These are phyloP conservation scores for Hydractinia symbiolongicarpus DNA, from an alignment of 30 jellyfish, hydroid and myxozoan genomes.

Conservation along the genomic window DNA sequence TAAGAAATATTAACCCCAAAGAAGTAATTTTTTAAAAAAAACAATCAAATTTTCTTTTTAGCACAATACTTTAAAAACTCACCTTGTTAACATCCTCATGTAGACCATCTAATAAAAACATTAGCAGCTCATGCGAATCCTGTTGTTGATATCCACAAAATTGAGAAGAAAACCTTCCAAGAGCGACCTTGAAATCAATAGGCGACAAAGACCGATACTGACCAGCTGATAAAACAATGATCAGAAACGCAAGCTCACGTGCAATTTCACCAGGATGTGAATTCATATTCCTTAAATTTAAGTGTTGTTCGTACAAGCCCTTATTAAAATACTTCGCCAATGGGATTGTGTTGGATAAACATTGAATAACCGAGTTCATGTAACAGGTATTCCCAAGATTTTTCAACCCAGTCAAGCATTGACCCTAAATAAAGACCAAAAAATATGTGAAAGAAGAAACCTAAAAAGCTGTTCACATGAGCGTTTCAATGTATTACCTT, in stretches of 20 bases:
- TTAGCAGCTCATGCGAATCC: constrained; percentile 84
- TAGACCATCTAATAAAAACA: constrained; percentile 81
- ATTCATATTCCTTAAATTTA: constrained; percentile 58
- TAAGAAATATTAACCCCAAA: no score
- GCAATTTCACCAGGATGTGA: constrained; percentile 74
- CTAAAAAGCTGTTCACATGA: not conserved
- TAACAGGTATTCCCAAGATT: constrained; percentile 95
- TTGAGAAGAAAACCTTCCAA: constrained; percentile 71
- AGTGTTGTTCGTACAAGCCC: constrained; percentile 46
- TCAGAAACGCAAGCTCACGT: constrained; percentile 72
- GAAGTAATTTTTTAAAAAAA: no score
- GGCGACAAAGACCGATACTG: constrained; percentile 96
- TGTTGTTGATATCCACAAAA: constrained; percentile 68
- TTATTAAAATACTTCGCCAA: constrained; percentile 47
- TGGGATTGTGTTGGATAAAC: constrained; percentile 64
- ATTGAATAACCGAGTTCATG: constrained; percentile 87
- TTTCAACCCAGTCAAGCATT: constrained; percentile 74
- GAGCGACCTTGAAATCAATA: constrained; percentile 59
- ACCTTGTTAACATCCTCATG: constrained; percentile 89
- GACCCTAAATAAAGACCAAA: constrained; percentile 48
- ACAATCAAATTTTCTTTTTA: no score
- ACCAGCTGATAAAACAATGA: constrained; percentile 87
- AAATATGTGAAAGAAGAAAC: not conserved
- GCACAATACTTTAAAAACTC: not conserved
- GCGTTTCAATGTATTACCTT: constrained; percentile 27